phyloP scores from a whole-genome alignment of 2,888 invertebrate species.

The Aproaerema taeniolella region DNA sequence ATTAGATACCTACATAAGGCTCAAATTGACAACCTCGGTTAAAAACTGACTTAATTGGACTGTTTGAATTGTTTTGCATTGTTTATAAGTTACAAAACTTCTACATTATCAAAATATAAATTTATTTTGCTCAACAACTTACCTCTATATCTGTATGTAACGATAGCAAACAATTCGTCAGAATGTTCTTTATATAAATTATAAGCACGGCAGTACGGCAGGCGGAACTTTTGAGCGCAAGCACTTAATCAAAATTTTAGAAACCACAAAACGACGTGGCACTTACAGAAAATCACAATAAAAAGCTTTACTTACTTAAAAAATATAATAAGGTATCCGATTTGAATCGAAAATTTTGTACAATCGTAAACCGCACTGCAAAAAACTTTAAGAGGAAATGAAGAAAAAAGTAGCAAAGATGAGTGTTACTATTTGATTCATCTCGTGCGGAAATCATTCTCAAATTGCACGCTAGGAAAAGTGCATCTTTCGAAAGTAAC shows the following conservation, averaged over 20 bases:
- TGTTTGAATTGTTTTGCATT: too few relatives aligned
- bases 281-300: slow-evolving; percentile 32
- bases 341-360: slow-evolving; percentile 21
- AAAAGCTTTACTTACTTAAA: slow-evolving; percentile 32
- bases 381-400: slow-evolving; percentile 38
- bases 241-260: slow-evolving; percentile 22
- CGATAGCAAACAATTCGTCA: too few relatives aligned
- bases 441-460: slow-evolving; percentile 72
- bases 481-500: slow-evolving; percentile 59
- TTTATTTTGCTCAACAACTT: too few relatives aligned
- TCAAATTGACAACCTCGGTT: too few relatives aligned
- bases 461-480: slow-evolving; percentile 66
- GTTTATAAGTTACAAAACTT: too few relatives aligned
- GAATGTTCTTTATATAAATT: too few relatives aligned
- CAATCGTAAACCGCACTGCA: slow-evolving; percentile 42
- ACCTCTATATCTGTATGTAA: too few relatives aligned
- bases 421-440: slow-evolving; percentile 55
- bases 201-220: too few relatives aligned
- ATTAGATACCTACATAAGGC: too few relatives aligned
- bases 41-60: too few relatives aligned
- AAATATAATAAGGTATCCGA: slow-evolving; percentile 17
- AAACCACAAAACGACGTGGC: slow-evolving; percentile 40
- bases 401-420: slow-evolving; percentile 52
- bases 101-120: too few relatives aligned
- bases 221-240: too few relatives aligned